These are phyloP conservation scores for Oscheius sp. DNA, from an alignment of 2,888 invertebrate genomes.

Conservation along the genomic window DNA sequence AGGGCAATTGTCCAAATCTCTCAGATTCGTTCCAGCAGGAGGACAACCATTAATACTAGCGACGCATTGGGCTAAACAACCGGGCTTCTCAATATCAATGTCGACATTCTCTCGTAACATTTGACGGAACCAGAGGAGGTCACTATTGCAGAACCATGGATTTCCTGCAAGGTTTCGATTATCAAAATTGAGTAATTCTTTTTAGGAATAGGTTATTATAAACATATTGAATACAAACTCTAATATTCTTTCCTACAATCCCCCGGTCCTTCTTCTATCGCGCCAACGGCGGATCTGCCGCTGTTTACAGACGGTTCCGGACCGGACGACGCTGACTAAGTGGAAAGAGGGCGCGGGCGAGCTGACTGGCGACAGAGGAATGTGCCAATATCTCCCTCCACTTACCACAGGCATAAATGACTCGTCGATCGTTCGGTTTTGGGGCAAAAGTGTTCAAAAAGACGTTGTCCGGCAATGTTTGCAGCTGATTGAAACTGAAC, in stretches of 20 bases:
- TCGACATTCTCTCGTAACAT: conserved; percentile 68
- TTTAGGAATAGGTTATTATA: neutral
- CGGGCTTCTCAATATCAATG: conserved; percentile 63
- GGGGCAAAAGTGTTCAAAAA: conserved; percentile 66
- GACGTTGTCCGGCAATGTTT: conserved; percentile 62
- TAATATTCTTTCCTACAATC: too few species aligned
- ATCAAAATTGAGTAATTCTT: neutral
- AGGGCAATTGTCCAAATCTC: conserved; percentile 64
- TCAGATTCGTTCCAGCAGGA: conserved; percentile 60
- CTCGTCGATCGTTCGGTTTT: conserved; percentile 64
- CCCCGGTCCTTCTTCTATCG: neutral
- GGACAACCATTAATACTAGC: conserved; percentile 65
- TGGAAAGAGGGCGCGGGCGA: conserved; percentile 11
- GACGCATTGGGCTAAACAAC: conserved; percentile 64
- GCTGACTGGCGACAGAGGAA: conserved; percentile 26
- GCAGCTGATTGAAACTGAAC: conserved; percentile 68
- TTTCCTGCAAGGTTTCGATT: conserved; percentile 55
- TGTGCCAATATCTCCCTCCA: conserved; percentile 10
- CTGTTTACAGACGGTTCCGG: conserved; percentile 23
- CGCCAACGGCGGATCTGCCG: conserved; percentile 22
- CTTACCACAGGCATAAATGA: conserved; percentile 69
- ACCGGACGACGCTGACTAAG: conserved; percentile 26
- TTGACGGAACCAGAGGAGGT: conserved; percentile 68
- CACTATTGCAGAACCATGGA: conserved; percentile 69
- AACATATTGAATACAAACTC: too few species aligned